Evolutionary conservation across 2,113 vertebrate species (phyloP), one percentile per base, ranked within the genome.

Genomic region (Bolborhynchus lineola): DNA sequence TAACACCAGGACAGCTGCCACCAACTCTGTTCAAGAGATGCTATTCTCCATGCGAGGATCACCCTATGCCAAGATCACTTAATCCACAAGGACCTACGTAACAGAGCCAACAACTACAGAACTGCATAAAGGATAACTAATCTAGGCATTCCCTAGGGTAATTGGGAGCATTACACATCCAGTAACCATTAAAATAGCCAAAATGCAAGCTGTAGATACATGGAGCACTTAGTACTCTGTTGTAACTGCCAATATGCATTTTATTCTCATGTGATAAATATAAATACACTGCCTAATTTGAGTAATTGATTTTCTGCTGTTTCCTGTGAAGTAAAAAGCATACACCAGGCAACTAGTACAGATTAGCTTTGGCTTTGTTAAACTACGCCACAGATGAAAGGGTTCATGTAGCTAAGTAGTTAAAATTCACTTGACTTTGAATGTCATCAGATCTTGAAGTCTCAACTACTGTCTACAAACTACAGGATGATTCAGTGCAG

Each of bases 81-180:
- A 1, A 8, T 33, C 49, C 23, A 64, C 0, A 0, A 70, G 23
- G 13, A 25, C 10, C 21, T 20, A 24, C 24, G 26, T 28, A 76
- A 82, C 26, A 77, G 42, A 57, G 49, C 9, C 49, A 70, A 44
- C 13, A 42, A 70, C 31, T 39, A 25, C n/a, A 64, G 42, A 37
- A 6, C 19, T 46, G 5, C 1, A 28, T 57, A 70, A 76, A 82
- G 49, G 23, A 37, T 24, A 28, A 37, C 24, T 11, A 64, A n/a
- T n/a, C 18, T 20, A 57, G 39, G 19, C 20, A 57, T n/a, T 64
- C 42, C 35, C 19, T 29, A 24, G 15, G 10, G 18, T 41, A 37
- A 53, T 0, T 33, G 29, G 41, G 37, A 81, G 41, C 31, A 28
- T 37, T 50, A 75, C 13, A 29, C 10, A 50, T 25, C 37, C 24